phyloP scores from a whole-genome alignment of 2,797 vertebrate species.

The Gambelia wislizenii region DNA sequence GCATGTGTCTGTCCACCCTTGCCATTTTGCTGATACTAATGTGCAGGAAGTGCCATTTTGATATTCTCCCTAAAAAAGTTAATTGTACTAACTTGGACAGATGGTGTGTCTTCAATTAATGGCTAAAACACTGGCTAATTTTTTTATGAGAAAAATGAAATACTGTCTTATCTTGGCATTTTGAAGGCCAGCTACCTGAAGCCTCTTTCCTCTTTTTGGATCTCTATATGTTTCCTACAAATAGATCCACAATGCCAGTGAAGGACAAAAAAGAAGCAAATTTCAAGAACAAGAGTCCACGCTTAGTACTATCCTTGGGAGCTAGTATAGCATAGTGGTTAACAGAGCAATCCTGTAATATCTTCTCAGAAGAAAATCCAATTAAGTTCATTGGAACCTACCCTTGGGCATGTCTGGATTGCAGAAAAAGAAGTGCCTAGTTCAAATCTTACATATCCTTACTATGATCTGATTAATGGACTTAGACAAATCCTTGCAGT shows the following conservation, averaged over 20 bases:
- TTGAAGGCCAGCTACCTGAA: background rate
- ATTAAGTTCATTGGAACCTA: too few species aligned
- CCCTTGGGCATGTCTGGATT: background rate
- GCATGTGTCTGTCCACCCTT: background rate
- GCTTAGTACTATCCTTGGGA: background rate
- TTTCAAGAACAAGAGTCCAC: background rate
- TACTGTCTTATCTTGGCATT: background rate
- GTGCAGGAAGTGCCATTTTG: background rate
- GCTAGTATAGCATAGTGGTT: background rate
- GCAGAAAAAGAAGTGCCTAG: background rate
- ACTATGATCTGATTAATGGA: background rate
- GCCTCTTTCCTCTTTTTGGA: background rate
- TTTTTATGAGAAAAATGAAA: background rate
- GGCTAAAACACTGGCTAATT: background rate
- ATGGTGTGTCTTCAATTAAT: background rate
- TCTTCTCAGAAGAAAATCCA: too few species aligned
- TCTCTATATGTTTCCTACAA: background rate
- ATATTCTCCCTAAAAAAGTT: slow-evolving; percentile 23
- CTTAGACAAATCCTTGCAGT: background rate
- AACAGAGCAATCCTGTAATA: background rate
- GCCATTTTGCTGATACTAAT: background rate
- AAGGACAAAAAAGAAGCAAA: background rate
- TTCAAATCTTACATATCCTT: background rate
- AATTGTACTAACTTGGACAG: background rate
- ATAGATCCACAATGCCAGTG: background rate